Percentiles rank a stretch among this genome's conserved stretches.
phyloP scores from a whole-genome alignment of 2,113 vertebrate species.

The Stegostoma tigrinum region DNA sequence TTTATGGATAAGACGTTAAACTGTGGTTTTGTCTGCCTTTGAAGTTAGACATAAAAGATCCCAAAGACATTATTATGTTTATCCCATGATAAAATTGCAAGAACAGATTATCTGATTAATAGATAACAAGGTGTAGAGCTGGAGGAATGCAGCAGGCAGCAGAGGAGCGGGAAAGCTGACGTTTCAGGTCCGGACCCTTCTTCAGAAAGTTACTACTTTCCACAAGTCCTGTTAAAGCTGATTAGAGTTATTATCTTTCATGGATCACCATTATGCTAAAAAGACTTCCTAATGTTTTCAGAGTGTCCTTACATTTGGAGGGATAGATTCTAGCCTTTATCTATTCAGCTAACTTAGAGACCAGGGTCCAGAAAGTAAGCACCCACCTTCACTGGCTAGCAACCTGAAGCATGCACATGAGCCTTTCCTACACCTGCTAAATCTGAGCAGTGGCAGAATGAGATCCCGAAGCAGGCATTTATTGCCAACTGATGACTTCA shows the following conservation, averaged over 20 bases:
- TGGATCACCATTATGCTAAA: not conserved
- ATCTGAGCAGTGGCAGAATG: too few relatives aligned
- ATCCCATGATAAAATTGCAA: not conserved
- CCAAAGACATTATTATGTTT: not conserved
- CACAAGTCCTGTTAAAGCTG: not conserved
- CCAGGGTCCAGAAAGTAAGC: too few relatives aligned
- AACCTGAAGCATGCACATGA: too few relatives aligned
- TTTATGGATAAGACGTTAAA: not conserved
- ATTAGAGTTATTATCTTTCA: not conserved
- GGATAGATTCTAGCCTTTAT: not conserved
- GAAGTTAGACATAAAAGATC: not conserved
- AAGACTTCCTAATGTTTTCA: not conserved
- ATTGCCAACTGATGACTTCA: not conserved
- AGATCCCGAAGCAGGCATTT: not conserved
- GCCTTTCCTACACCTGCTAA: too few relatives aligned
- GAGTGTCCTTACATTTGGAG: not conserved
- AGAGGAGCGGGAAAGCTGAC: too few relatives aligned
- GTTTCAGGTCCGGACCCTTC: too few relatives aligned
- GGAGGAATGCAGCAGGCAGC: too few relatives aligned
- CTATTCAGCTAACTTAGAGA: not conserved
- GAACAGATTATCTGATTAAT: not conserved
- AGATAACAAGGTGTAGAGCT: too few relatives aligned
- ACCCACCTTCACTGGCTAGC: too few relatives aligned
- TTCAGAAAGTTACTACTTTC: not conserved
- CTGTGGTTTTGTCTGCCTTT: not conserved